Evolutionary conservation across 2,113 vertebrate genomes (phyloP).

Genomic region (Misgurnus anguillicaudatus): DNA sequence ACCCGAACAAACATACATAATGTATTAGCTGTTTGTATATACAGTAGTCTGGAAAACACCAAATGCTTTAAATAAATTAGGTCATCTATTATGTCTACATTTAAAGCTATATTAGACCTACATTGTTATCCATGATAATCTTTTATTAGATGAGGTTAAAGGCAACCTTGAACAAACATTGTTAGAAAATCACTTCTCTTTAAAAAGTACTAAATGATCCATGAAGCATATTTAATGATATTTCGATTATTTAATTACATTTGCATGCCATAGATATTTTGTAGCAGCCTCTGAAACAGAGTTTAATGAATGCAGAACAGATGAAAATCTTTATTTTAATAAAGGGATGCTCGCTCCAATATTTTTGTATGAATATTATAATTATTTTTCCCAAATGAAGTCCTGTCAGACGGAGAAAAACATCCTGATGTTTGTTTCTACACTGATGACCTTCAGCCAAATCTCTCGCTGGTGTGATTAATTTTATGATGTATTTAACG

Average conservation of each 20-base stretch:
- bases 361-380: conserved; percentile 36
- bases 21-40: too few species aligned
- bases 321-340: conserved; percentile 4
- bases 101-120: too few species aligned
- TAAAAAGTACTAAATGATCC: too few species aligned
- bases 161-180: neutral
- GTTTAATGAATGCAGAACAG: neutral
- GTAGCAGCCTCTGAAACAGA: conserved; percentile 8
- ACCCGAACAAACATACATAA: too few species aligned
- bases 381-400: conserved; percentile 12
- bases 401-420: neutral
- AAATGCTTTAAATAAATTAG: too few species aligned
- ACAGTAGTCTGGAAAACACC: too few species aligned
- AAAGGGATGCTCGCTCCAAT: neutral
- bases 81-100: too few species aligned
- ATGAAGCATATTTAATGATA: neutral
- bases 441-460: neutral
- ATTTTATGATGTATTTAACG: conserved; percentile 2
- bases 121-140: too few species aligned
- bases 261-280: conserved; percentile 5
- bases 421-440: conserved; percentile 3
- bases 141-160: too few species aligned
- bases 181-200: neutral
- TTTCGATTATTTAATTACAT: neutral
- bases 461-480: neutral